Conservation (phyloP, 2,888 invertebrate species). For the Lasioglossum malachurum region DNA sequence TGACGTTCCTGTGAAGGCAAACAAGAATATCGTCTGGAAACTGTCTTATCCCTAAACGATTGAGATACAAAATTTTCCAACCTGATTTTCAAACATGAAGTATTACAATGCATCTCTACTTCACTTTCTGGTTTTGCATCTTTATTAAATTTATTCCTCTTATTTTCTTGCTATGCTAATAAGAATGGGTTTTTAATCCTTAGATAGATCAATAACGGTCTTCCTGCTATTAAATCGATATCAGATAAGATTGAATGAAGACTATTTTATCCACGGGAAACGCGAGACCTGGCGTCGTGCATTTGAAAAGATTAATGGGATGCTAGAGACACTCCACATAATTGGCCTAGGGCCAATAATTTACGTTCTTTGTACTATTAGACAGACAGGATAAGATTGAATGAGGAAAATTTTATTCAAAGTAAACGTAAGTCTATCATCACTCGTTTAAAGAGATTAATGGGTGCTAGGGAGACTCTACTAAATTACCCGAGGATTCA, state of each 20-base stretch:
- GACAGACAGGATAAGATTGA: background rate
- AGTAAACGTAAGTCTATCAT: background rate
- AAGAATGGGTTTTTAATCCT: background rate
- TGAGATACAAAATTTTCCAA: background rate
- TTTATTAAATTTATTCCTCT: too few species aligned
- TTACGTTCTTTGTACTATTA: background rate
- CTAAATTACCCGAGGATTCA: background rate
- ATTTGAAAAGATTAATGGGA: background rate
- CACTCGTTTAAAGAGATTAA: background rate
- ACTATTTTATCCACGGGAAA: background rate
- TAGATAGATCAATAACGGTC: background rate
- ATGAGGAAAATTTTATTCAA: background rate
- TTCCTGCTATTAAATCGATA: background rate
- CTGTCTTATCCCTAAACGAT: background rate
- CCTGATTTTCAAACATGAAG: background rate
- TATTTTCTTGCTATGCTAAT: background rate
- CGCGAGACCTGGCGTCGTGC: background rate
- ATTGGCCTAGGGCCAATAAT: background rate
- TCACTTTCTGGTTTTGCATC: background rate
- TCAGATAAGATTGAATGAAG: background rate
- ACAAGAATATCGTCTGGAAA: background rate
- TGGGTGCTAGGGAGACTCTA: background rate
- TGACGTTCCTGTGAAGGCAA: background rate
- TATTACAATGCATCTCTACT: background rate
- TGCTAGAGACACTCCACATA: background rate